phyloP scores from a whole-genome alignment of 2,797 vertebrate species.

The Myotis planiceps region DNA sequence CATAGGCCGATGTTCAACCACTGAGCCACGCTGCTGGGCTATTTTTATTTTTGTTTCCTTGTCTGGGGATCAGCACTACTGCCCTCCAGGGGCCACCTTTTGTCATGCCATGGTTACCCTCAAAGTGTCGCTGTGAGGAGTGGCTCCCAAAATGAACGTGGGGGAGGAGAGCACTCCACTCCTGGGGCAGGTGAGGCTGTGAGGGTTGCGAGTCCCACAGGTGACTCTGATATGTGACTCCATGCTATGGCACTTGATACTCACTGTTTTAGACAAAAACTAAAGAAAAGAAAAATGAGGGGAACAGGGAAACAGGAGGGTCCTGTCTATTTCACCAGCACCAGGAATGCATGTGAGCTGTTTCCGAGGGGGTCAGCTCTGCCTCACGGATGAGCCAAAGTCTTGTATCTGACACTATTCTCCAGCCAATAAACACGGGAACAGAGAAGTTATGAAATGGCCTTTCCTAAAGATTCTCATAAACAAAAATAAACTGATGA shows the following conservation, averaged over 20 bases:
- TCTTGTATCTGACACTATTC: background rate
- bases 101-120: background rate
- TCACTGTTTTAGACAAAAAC: background rate
- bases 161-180: background rate
- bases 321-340: background rate
- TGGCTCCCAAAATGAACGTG: background rate
- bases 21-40: too few species aligned
- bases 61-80: background rate
- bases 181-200: rapidly evolving
- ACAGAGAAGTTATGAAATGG: background rate
- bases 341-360: background rate
- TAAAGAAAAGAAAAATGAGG: background rate
- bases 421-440: background rate
- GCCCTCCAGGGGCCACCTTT: slow-evolving; percentile 2
- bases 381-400: background rate
- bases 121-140: background rate
- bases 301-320: background rate
- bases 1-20: too few species aligned
- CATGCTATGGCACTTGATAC: background rate
- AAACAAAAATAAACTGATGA: too few species aligned
- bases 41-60: background rate
- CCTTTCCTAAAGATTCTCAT: background rate
- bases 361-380: background rate
- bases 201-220: background rate
- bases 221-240: background rate